A percentile compares a stretch with the other conserved stretches of the same genome.
phyloP scores from a whole-genome alignment of 2,113 vertebrate genomes.

The Hassar affinis region DNA sequence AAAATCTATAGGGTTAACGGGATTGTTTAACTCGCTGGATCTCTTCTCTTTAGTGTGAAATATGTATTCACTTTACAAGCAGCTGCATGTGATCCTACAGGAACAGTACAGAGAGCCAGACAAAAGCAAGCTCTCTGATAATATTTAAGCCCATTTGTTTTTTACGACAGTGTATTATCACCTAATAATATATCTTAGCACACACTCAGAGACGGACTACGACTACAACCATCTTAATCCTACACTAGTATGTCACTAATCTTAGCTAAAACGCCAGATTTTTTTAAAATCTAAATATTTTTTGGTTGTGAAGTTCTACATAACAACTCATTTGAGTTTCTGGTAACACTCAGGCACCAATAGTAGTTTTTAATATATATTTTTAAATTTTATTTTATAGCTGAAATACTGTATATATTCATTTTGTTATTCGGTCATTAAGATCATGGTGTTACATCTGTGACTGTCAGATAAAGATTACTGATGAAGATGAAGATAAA shows the following conservation, averaged over 20 bases:
- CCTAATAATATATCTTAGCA: background rate
- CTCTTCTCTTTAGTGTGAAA: background rate
- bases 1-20: background rate
- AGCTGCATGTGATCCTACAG: background rate
- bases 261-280: no score
- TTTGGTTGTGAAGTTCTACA: no score
- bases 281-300: no score
- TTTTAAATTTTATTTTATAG: background rate
- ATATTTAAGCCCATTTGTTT: background rate
- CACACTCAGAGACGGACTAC: no score
- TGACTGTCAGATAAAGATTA: background rate
- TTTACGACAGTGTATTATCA: background rate
- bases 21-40: background rate
- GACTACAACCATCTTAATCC: no score
- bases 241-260: background rate
- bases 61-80: background rate
- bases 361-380: background rate
- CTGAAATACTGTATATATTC: background rate
- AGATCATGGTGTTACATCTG: background rate
- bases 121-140: background rate
- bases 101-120: background rate
- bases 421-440: background rate
- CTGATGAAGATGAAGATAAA: no score
- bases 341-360: background rate
- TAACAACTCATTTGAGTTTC: background rate